Evolutionary conservation across 30 jellyfish, hydroid and myxozoan species (phyloP).

Genomic region (Pseudorhiza aurosa): DNA sequence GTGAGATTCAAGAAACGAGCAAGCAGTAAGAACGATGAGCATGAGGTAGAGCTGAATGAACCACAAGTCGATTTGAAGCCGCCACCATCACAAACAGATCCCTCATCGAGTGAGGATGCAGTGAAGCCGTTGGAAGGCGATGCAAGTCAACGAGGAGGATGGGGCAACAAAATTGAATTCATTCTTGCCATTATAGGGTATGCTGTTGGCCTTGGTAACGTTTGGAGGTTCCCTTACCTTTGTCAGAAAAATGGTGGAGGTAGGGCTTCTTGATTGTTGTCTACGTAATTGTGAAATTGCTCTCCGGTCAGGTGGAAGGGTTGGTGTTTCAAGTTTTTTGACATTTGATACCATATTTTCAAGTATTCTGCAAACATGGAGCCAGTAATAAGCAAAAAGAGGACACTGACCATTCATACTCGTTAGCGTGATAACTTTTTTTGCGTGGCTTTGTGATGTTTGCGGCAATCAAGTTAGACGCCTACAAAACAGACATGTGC

Average conservation of each 20-base stretch:
- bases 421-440: too few relatives aligned
- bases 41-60: constrained; percentile 56
- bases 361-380: too few relatives aligned
- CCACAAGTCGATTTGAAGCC: constrained; percentile 52
- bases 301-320: too few relatives aligned
- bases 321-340: too few relatives aligned
- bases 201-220: constrained; percentile 98
- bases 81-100: constrained; percentile 41
- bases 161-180: constrained; percentile 95
- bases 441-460: too few relatives aligned
- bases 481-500: too few relatives aligned
- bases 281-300: too few relatives aligned
- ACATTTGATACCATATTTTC: too few relatives aligned
- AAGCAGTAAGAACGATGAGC: constrained; percentile 2
- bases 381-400: too few relatives aligned
- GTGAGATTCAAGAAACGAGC: constrained; percentile 50
- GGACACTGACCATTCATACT: too few relatives aligned
- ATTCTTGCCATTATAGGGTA: constrained; percentile 87
- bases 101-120: constrained; percentile 64
- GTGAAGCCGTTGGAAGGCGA: constrained; percentile 48
- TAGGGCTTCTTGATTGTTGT: too few relatives aligned
- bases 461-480: too few relatives aligned
- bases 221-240: constrained; percentile 93
- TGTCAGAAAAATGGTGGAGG: constrained; percentile 97
- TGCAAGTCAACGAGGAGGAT: constrained; percentile 70